Conservation (phyloP, 1,140 invertebrate genomes). For the Penaeus chinensis region DNA sequence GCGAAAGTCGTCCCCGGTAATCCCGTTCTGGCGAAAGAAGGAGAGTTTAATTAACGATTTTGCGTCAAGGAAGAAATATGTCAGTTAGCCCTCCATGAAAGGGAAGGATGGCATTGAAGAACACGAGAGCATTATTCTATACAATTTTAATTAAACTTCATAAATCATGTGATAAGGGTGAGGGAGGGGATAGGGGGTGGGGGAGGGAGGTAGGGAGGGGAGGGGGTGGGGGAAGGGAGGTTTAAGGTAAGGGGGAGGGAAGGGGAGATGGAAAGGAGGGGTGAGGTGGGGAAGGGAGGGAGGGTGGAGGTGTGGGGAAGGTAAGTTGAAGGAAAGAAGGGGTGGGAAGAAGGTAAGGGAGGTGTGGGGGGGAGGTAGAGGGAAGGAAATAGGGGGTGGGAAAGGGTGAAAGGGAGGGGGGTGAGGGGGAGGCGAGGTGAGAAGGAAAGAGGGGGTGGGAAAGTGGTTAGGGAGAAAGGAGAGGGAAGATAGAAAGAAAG, state of each 20-base stretch:
- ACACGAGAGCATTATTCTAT: constrained; percentile 61
- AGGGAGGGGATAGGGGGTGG: not conserved
- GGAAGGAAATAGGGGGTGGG: too few species aligned
- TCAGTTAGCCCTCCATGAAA: constrained; percentile 59
- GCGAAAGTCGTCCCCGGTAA: too few species aligned
- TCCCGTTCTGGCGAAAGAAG: not conserved
- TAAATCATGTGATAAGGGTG: constrained; percentile 58
- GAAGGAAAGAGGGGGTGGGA: too few species aligned
- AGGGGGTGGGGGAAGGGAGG: not conserved
- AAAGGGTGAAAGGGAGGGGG: too few species aligned
- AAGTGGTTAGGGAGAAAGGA: too few species aligned
- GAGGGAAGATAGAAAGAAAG: too few species aligned
- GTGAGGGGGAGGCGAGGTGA: too few species aligned
- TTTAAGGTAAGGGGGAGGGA: not conserved
- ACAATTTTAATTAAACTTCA: constrained; percentile 63
- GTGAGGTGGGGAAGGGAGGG: constrained; percentile 11
- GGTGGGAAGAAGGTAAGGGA: not conserved
- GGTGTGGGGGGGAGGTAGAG: too few species aligned
- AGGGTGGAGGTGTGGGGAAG: too few species aligned
- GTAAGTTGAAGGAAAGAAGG: not conserved
- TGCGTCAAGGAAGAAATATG: constrained; percentile 61
- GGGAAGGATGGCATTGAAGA: constrained; percentile 61
- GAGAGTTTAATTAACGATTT: constrained; percentile 62
- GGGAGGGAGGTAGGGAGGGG: not conserved
- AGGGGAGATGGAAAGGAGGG: constrained; percentile 24